phyloP scores from a whole-genome alignment of 2,888 invertebrate species.

The Epinotia ramella region DNA sequence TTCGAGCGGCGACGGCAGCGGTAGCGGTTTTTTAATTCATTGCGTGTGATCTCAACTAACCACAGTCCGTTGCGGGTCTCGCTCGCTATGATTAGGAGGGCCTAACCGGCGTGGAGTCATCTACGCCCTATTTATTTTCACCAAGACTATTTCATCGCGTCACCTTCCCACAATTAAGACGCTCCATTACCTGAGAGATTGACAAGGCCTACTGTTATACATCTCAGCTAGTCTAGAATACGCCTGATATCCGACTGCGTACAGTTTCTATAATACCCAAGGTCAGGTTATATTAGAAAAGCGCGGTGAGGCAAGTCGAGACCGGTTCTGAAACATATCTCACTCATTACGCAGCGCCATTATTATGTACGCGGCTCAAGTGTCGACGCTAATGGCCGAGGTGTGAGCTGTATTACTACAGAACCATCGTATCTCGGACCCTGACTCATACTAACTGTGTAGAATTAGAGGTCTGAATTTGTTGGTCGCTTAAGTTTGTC shows the following conservation, averaged over 20 bases:
- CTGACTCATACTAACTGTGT: background rate
- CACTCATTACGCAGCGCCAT: conserved; percentile 21
- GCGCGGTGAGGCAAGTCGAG: background rate
- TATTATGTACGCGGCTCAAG: conserved; percentile 13
- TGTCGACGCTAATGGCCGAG: conserved; percentile 14
- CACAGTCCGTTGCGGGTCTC: no score
- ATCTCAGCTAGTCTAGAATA: background rate
- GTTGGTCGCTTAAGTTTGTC: no score
- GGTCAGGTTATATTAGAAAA: background rate
- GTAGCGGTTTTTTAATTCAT: no score
- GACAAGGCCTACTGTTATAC: background rate
- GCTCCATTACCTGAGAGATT: conserved; percentile 6
- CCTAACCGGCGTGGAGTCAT: background rate
- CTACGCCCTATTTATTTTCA: background rate
- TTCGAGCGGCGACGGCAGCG: no score
- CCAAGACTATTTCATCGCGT: background rate
- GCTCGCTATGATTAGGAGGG: no score
- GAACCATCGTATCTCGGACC: background rate
- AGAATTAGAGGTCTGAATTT: no score
- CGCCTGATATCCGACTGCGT: background rate
- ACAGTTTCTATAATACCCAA: background rate
- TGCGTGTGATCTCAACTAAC: no score
- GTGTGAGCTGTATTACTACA: background rate
- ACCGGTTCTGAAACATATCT: background rate
- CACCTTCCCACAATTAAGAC: conserved; percentile 3